Evolutionary conservation across 2,888 invertebrate species (phyloP), one percentile per base, ranked within the genome.

Genomic region (Agrotis exclamationis): DNA sequence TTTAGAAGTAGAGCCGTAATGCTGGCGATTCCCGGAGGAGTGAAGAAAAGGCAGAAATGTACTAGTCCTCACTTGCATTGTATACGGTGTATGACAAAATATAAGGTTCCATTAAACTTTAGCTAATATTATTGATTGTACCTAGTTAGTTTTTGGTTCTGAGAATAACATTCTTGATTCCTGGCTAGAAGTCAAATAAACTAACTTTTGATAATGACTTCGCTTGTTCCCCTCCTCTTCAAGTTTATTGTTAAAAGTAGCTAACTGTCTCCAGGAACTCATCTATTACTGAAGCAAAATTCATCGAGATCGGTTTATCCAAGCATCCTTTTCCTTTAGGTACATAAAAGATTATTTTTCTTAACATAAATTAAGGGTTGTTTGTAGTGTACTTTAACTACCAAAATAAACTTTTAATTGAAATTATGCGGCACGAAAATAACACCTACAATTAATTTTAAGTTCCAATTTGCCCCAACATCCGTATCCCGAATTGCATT

Each of bases 401-500:
- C n/a, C 14, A 33, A 56, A 6, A n/a, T 56, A 33, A 33, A 56
- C 13, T n/a, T 56, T 33, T 56, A 33, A 51, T 13, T 28, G 7
- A 13, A 48, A 39, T 7, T 13, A 1, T 24, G 9, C 33, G 6
- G 18, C 1, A 20, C 13, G 54, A 57, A 72, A 39, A 56, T 48
- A 65, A 57, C 6, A n/a, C 14, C n/a, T 11, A 24, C n/a, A 50
- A 24, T 74, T 18, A 50, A 13, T 16, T 39, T 67, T 44, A 60
- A 53, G 20, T 64, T 58, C 7, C 54, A 72, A 70, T 68, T 70
- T 44, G 39, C 18, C 50, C 11, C 33, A n/a, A 18, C 39, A 20
- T 74, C 28, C 51, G 24, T 48, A 51, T 69, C 54, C 6, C 22
- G 65, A 68, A 80, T 76, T 67, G 53, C 56, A 68, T 70, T 68